Percentiles rank a stretch among this genome's conserved stretches.
Conservation (phyloP, 2,888 invertebrate species). For the Poecilobothrus nobilitatus region DNA sequence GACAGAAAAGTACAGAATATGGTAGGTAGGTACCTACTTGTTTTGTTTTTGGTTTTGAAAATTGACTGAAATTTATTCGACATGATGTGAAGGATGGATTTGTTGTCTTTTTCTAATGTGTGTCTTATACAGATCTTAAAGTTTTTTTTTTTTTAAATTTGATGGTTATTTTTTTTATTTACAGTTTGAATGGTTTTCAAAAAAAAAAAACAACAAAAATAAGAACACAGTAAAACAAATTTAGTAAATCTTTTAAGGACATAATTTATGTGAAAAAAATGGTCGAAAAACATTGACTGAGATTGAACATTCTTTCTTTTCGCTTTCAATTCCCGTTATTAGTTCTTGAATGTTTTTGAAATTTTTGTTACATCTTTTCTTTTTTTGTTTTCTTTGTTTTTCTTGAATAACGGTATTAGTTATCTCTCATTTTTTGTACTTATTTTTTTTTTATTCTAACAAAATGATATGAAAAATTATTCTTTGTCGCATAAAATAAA, state of each 20-base stretch:
- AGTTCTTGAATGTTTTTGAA: too few species aligned
- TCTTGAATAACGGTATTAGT: neutral
- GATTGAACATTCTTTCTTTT: neutral
- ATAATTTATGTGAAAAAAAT: constrained; percentile 1
- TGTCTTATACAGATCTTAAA: too few species aligned
- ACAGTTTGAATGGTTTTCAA: neutral
- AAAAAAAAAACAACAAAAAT: neutral
- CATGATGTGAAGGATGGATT: neutral
- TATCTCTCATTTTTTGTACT: neutral
- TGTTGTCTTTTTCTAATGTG: neutral
- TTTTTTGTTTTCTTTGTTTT: neutral
- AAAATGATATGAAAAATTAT: too few species aligned
- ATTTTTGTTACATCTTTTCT: neutral
- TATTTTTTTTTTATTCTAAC: neutral
- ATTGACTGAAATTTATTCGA: neutral
- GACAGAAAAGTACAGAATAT: too few species aligned
- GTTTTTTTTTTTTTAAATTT: too few species aligned
- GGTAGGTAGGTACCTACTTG: too few species aligned
- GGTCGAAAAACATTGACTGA: neutral
- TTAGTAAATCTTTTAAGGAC: neutral
- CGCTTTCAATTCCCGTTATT: too few species aligned
- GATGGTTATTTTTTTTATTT: neutral
- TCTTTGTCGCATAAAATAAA: too few species aligned
- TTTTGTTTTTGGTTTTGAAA: neutral
- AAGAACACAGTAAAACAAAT: neutral